Conservation (phyloP, 2,888 invertebrate genomes). For the Leucophora obtusa region DNA sequence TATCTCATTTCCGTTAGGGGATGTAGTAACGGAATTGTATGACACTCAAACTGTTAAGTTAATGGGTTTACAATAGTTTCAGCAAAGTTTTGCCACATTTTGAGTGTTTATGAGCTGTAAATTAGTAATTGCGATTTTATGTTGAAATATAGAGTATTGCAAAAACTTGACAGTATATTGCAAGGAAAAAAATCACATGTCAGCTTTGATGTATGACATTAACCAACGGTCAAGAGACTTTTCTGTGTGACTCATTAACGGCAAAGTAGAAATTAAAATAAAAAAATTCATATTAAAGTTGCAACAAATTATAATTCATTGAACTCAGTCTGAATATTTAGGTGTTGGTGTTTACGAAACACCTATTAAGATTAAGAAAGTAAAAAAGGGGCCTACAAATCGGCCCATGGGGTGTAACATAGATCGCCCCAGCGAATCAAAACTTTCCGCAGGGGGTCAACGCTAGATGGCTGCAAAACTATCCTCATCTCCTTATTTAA, state of each 20-base stretch:
- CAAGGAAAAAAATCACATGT: not conserved
- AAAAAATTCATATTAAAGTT: too few relatives aligned
- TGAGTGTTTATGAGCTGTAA: constrained; percentile 36
- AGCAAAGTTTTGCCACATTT: not conserved
- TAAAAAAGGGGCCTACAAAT: too few relatives aligned
- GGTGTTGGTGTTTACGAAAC: too few relatives aligned
- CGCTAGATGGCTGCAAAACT: too few relatives aligned
- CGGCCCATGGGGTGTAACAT: too few relatives aligned
- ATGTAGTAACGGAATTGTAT: constrained; percentile 51
- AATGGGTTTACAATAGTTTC: constrained; percentile 48
- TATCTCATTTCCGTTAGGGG: not conserved
- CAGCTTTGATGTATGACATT: constrained; percentile 33
- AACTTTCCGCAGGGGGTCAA: too few relatives aligned
- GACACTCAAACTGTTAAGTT: constrained; percentile 48
- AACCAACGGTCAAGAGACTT: constrained; percentile 6
- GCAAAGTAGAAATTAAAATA: too few relatives aligned
- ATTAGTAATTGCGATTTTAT: constrained; percentile 17
- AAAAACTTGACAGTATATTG: constrained; percentile 9
- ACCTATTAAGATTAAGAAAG: too few relatives aligned
- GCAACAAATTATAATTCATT: too few relatives aligned
- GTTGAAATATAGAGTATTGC: not conserved
- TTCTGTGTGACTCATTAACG: constrained; percentile 46
- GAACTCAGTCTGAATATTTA: too few relatives aligned
- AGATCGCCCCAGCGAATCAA: too few relatives aligned
- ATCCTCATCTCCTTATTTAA: too few relatives aligned